Percentiles rank a stretch among this genome's conserved stretches.
These are phyloP conservation scores for Nemotelus nigrinus DNA, from an alignment of 2,888 invertebrate genomes.

Conservation along the genomic window DNA sequence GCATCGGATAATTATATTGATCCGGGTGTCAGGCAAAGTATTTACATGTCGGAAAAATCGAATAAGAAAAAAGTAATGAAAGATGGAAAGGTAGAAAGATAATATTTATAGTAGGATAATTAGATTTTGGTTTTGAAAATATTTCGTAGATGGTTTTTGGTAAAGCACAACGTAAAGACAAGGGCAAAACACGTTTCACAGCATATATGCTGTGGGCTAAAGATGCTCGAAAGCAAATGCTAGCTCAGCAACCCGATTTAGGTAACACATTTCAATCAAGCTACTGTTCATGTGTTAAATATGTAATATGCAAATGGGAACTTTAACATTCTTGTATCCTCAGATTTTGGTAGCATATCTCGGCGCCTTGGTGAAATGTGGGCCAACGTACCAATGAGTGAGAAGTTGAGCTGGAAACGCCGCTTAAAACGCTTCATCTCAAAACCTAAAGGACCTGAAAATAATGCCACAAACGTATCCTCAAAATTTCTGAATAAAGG, in stretches of 20 bases:
- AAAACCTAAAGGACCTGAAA: conserved; percentile 51
- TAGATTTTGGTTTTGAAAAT: not conserved
- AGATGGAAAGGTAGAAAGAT: conserved; percentile 66
- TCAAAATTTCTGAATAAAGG: conserved; percentile 50
- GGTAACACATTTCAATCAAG: conserved; percentile 31
- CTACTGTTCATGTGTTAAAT: no score
- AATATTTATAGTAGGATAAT: not conserved
- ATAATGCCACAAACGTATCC: conserved; percentile 15
- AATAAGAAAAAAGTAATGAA: conserved; percentile 78
- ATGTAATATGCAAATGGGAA: no score
- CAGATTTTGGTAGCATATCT: conserved; percentile 84
- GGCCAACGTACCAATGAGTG: conserved; percentile 78
- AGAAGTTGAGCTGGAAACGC: conserved; percentile 81
- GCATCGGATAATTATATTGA: conserved; percentile 55
- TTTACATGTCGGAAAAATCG: conserved; percentile 84
- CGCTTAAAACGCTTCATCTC: conserved; percentile 77
- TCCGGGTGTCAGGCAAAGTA: conserved; percentile 61
- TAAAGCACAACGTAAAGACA: conserved; percentile 81
- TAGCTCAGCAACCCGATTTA: conserved; percentile 77
- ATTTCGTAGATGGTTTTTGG: conserved; percentile 68
- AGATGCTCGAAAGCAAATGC: conserved; percentile 78
- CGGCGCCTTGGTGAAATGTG: conserved; percentile 88
- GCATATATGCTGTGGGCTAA: conserved; percentile 94
- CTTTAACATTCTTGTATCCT: no score
- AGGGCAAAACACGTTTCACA: conserved; percentile 82